phyloP scores from a whole-genome alignment of 2,797 vertebrate species.

The Pelodytes ibericus region DNA sequence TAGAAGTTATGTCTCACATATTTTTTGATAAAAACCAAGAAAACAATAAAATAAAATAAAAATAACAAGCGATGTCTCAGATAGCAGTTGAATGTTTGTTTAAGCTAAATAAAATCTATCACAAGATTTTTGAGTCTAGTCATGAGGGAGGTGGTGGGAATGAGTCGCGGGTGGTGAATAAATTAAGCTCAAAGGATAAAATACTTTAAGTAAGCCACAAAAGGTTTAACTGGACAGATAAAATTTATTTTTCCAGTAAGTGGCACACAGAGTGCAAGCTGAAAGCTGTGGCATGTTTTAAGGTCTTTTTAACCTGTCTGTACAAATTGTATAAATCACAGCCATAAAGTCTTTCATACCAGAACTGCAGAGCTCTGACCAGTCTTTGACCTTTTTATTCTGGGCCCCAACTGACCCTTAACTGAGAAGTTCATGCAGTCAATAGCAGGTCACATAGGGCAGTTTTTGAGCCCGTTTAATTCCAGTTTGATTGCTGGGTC shows the following conservation, averaged over 20 bases:
- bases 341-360: constrained; percentile 81
- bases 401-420: constrained; percentile 87
- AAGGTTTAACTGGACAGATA: constrained; percentile 78
- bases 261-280: constrained; percentile 69
- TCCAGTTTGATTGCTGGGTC: constrained; percentile 73
- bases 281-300: constrained; percentile 75
- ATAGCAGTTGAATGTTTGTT: too few relatives aligned
- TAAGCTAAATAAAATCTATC: too few relatives aligned
- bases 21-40: too few relatives aligned
- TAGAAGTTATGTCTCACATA: too few relatives aligned
- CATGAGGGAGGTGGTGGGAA: constrained; percentile 63
- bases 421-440: constrained; percentile 90
- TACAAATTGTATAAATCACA: constrained; percentile 90
- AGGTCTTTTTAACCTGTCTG: constrained; percentile 82
- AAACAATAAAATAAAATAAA: too few relatives aligned
- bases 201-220: constrained; percentile 80
- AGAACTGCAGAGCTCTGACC: constrained; percentile 81
- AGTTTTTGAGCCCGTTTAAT: constrained; percentile 72
- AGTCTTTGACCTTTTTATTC: constrained; percentile 90
- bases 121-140: not conserved
- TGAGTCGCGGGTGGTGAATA: constrained; percentile 75
- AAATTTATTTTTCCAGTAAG: constrained; percentile 82
- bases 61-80: too few relatives aligned
- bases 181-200: constrained; percentile 72
- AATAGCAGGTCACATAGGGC: constrained; percentile 89